Percentiles rank a stretch among this genome's conserved stretches.
Conservation (phyloP, 2,888 invertebrate genomes). For the Agrotis ipsilon region DNA sequence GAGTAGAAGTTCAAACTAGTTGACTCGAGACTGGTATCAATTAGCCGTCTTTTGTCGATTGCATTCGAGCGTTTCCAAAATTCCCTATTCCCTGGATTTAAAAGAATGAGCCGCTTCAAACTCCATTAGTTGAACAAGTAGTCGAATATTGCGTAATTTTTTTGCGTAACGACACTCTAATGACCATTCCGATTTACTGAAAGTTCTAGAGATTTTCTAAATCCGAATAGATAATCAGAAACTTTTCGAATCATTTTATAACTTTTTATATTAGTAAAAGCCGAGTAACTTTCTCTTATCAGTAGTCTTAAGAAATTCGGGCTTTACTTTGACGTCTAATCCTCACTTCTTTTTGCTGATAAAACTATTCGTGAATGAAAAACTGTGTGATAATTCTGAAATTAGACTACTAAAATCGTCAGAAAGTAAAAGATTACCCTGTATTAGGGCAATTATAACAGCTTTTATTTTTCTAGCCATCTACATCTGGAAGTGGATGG, state of each 20-base stretch:
- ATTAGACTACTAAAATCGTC: not conserved
- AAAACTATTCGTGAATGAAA: not conserved
- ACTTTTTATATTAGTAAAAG: constrained; percentile 13
- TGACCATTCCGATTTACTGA: constrained; percentile 2
- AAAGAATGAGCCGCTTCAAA: not conserved
- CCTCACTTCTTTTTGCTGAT: not conserved
- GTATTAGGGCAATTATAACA: not conserved
- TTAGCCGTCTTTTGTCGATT: no score
- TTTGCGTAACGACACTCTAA: constrained; percentile 12
- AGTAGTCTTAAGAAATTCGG: not conserved
- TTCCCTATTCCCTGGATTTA: not conserved
- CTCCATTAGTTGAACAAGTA: no score
- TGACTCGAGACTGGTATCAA: not conserved
- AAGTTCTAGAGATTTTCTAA: constrained; percentile 11
- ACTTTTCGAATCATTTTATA: constrained; percentile 29
- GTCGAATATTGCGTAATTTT: not conserved
- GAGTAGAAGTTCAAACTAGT: no score
- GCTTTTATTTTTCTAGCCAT: not conserved
- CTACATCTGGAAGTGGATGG: no score
- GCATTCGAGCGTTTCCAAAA: not conserved
- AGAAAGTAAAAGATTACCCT: not conserved
- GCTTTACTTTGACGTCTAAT: not conserved
- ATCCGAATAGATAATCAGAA: constrained; percentile 9
- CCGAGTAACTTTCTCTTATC: constrained; percentile 18
- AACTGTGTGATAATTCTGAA: not conserved